A percentile compares a stretch with the other conserved stretches of the same genome.
Conservation (phyloP, 2,888 invertebrate genomes). For the Dendrolimus pini region DNA sequence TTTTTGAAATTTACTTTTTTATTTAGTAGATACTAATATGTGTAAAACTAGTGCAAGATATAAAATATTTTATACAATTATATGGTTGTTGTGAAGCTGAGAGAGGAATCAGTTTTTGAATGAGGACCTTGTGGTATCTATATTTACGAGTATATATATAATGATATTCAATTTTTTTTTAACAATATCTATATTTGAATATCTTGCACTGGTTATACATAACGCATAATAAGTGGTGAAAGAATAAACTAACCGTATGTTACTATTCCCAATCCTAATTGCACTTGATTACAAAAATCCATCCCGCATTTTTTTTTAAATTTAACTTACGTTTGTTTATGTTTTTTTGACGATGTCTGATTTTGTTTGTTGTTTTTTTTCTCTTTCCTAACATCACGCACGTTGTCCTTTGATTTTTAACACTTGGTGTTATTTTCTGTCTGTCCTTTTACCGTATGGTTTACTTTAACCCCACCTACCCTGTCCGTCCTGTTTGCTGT, state of each 20-base stretch:
- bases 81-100: not conserved
- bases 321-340: constrained; percentile 59
- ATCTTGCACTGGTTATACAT: constrained; percentile 59
- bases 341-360: constrained; percentile 72
- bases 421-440: constrained; percentile 60
- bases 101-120: too few species aligned
- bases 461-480: constrained; percentile 46
- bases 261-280: constrained; percentile 65
- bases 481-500: constrained; percentile 39
- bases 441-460: constrained; percentile 62
- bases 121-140: too few species aligned
- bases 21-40: constrained; percentile 42
- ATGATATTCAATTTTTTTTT: not conserved
- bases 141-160: not conserved
- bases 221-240: constrained; percentile 57
- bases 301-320: constrained; percentile 37
- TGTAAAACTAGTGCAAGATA: constrained; percentile 58
- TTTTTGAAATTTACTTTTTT: constrained; percentile 37
- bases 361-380: constrained; percentile 74
- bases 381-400: constrained; percentile 67
- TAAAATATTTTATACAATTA: constrained; percentile 1
- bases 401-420: constrained; percentile 61
- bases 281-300: constrained; percentile 54
- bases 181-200: not conserved
- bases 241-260: constrained; percentile 69